Conservation (phyloP, 2,113 vertebrate genomes). For the Hyla sarda region DNA sequence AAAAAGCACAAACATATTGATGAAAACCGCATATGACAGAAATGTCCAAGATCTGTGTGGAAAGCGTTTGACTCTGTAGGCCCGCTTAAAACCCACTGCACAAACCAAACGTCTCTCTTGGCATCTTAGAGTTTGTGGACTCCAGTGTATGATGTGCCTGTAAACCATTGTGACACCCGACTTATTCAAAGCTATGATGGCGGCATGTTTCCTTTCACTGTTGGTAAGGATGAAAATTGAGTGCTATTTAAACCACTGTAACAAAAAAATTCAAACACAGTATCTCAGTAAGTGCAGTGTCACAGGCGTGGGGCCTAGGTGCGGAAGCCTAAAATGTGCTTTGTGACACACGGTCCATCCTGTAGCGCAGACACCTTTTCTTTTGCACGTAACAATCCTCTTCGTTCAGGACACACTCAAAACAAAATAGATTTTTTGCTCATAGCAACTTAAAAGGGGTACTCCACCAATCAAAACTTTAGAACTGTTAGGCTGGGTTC, state of each 20-base stretch:
- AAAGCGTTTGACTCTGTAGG: conserved; percentile 37
- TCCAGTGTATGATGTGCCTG: conserved; percentile 23
- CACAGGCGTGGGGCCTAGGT: not conserved
- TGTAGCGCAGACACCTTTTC: not conserved
- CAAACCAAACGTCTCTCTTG: not conserved
- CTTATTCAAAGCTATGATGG: not conserved
- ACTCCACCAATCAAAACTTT: no score
- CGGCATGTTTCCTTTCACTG: no score
- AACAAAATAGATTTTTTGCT: no score
- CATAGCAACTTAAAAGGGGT: no score
- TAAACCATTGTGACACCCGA: not conserved
- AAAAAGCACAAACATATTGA: conserved; percentile 40
- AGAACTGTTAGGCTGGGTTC: no score
- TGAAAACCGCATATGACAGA: conserved; percentile 39
- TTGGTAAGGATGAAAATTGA: not conserved
- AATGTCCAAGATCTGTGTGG: not conserved
- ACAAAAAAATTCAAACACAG: not conserved
- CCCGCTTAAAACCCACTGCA: not conserved
- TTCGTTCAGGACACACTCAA: no score
- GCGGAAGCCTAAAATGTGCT: not conserved
- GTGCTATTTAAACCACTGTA: not conserved
- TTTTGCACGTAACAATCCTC: no score
- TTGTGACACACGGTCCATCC: not conserved
- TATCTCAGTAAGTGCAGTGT: not conserved
- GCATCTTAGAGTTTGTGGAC: not conserved